Evolutionary conservation across 2,888 invertebrate species (phyloP), one percentile per base, ranked within the genome.

Genomic region (Eilema sororculum): DNA sequence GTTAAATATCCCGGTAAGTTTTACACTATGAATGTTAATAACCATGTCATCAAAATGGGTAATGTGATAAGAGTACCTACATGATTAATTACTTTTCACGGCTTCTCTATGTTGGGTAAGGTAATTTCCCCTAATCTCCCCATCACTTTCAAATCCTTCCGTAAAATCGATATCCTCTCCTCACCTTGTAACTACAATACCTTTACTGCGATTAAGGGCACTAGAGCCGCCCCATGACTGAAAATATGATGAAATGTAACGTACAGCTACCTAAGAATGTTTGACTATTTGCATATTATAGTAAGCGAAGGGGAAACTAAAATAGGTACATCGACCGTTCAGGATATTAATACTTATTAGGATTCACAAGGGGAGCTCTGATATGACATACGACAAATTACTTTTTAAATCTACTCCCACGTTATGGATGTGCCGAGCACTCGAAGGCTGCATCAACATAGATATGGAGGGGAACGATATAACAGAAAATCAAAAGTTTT

Each of bases 341-440:
- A 85, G 89, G 87, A 89, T 86, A 84, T 86, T 70, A 75, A 68
- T 80, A 83, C 81, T 88, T 86, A 86, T 86, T 83, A 84, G 80
- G 79, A 81, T 82, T 82, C 82, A 76, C 78, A 77, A 77, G 86
- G 87, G 88, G 86, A 84, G 78, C 79, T 76, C 74, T 74, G 74
- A 79, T 81, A 78, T 82, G 82, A 85, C 83, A 74, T 77, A 73
- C 68, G 77, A 82, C 74, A 83, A 84, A 87, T 84, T 81, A 78
- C 76, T 58, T 75, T 72, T 73, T 69, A 65, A 71, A 70, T 73
- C 22, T 73, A 74, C 67, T 76, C 61, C 60, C 67, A 62, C 64
- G 71, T 46, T 60, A 65, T 16, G 28, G 61, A 61, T 65, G 70
- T 68, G 56, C 25, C 28, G 33, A 33, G 61, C 22, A 33, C 33